A percentile compares a stretch with the other conserved stretches of the same genome.
phyloP scores from a whole-genome alignment of 2,888 invertebrate species.

The Myopa tessellatipennis region DNA sequence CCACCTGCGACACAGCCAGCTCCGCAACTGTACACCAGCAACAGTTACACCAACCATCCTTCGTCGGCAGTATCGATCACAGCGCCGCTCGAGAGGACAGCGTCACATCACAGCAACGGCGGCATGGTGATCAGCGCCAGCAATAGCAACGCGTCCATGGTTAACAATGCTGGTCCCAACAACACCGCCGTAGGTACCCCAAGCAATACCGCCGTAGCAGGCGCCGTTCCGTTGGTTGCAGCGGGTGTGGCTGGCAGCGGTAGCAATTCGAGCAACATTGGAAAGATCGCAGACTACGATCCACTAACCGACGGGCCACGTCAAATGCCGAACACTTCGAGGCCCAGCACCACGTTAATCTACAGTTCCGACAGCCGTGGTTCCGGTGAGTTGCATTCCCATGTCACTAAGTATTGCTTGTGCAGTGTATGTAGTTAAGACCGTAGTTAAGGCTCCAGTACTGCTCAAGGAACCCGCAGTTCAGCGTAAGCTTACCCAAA shows the following conservation, averaged over 20 bases:
- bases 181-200: no score
- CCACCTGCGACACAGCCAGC: slow-evolving; percentile 46
- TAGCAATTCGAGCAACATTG: slow-evolving; percentile 68
- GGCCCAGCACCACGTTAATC: slow-evolving; percentile 85
- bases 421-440: neutral
- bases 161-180: slow-evolving; percentile 35
- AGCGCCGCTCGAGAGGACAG: slow-evolving; percentile 40
- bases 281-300: slow-evolving; percentile 85
- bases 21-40: slow-evolving; percentile 59
- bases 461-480: no score
- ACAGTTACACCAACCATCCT: slow-evolving; percentile 54
- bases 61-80: slow-evolving; percentile 54
- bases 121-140: slow-evolving; percentile 34
- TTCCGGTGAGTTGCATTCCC: slow-evolving; percentile 69
- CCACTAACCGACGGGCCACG: slow-evolving; percentile 79
- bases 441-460: no score
- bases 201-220: no score
- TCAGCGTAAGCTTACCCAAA: neutral
- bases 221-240: no score
- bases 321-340: slow-evolving; percentile 77
- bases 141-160: slow-evolving; percentile 19
- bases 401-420: neutral
- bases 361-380: slow-evolving; percentile 81
- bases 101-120: slow-evolving; percentile 51
- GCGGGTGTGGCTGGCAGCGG: slow-evolving; percentile 37